Evolutionary conservation across 2,888 invertebrate species (phyloP), one percentile per base, ranked within the genome.

Genomic region (Xanthia icteritia): DNA sequence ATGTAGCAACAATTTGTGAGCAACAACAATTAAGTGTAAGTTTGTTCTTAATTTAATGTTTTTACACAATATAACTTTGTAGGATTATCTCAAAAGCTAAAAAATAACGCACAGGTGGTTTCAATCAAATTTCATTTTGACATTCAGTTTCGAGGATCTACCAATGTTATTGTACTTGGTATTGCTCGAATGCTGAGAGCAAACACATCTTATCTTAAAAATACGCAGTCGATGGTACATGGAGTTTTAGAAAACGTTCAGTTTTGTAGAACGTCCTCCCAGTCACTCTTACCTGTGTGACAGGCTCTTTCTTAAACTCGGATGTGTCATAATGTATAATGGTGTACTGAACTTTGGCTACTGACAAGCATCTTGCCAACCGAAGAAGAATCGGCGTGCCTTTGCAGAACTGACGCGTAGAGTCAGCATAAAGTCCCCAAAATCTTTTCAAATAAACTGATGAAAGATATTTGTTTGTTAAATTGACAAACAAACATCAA

Each of bases 391-490:
- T 3, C 20, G 8, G 6, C 31, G 20, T 13, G 27, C 20, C 1
- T 27, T 66, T 27, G 51, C 70, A 72, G 27, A 39, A 72, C 20
- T 70, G 39, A 51, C 27, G 70, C 48, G 23, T 70, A n/a, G 23
- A 27, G 31, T 51, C 48, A 15, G 5, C 5, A 48, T 31, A 48
- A 31, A 31, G 27, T n/a, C 17, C 13, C 13, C 8, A 36, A 31
- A 2, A 20, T 39, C 0, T 51, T 27, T 36, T 48, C 23, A 42
- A 31, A 58, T 39, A 48, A 31, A 17, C n/a, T n/a, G 11, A 31
- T 23, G n/a, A 42, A 20, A 31, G 23, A 36, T 13, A 65, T 66
- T 65, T 51, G 39, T n/a, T 11, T 63, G 4, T 39, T 8, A 17
- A 48, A 17, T 17, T 48, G 27, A 48, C 23, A 31, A 39, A 78